Evolutionary conservation across 2,888 invertebrate genomes (phyloP), one percentile per base, ranked within the genome.

Genomic region (Chrysopilus asiliformis): DNA sequence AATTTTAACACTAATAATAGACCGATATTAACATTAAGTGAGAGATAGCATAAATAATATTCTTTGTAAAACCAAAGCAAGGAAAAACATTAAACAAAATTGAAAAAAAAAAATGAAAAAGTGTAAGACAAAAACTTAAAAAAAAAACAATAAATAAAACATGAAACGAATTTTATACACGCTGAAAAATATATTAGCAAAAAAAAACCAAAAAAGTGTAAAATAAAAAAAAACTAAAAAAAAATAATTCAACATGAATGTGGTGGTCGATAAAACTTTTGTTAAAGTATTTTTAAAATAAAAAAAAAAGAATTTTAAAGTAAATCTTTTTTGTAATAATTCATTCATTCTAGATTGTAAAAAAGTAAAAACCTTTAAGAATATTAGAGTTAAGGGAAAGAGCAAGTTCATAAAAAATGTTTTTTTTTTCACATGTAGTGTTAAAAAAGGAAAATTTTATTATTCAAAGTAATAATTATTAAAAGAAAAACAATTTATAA

Each of bases 91-190:
- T n/a, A n/a, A n/a, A n/a, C n/a, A n/a, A n/a, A n/a, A n/a, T n/a
- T n/a, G n/a, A n/a, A n/a, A n/a, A n/a, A n/a, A n/a, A n/a, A n/a
- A n/a, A n/a, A n/a, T n/a, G n/a, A n/a, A n/a, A n/a, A n/a, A n/a
- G n/a, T n/a, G n/a, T n/a, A n/a, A n/a, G n/a, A n/a, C 34, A 20
- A 28, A 36, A 36, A 26, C 17, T 29, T 10, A 29, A 35, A 18
- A 29, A 13, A 29, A 36, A 36, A 30, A 36, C 36, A 36, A 36
- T 36, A 36, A 36, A 36, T 25, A 36, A 36, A 32, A 27, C n/a
- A 12, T 28, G 30, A 36, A 36, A 30, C 36, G 36, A 36, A 36
- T 36, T 36, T 36, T 36, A 36, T 36, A 28, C 24, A 30, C 13
- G 30, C 36, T 36, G 36, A 30, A 30, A 36, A 30, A 36, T 30